phyloP scores from a whole-genome alignment of 2,888 invertebrate species.

The Leptinotarsa haldemani region DNA sequence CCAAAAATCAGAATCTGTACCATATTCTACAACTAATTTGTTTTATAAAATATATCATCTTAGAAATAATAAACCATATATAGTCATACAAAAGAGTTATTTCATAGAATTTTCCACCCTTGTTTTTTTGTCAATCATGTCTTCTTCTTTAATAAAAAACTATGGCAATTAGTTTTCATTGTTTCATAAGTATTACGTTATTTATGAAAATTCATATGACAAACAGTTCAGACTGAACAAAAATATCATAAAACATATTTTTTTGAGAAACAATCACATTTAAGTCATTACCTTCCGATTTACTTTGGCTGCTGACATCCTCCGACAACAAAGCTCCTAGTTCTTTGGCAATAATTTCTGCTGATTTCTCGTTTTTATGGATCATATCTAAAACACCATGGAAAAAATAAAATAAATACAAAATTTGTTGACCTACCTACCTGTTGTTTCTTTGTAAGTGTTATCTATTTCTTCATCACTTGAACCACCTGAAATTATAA shows the following conservation, averaged over 20 bases:
- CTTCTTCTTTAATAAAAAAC: no score
- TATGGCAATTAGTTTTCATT: no score
- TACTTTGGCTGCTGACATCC: background rate
- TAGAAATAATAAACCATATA: no score
- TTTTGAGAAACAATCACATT: background rate
- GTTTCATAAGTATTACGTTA: no score
- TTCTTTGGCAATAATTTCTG: slow-evolving; percentile 22
- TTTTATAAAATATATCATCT: background rate
- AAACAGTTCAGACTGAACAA: background rate
- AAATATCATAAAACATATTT: background rate
- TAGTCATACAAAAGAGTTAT: no score
- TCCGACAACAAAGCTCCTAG: background rate
- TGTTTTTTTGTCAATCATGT: no score
- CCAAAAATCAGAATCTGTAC: background rate
- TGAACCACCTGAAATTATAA: background rate
- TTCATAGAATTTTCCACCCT: no score
- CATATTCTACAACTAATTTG: background rate
- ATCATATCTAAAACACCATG: background rate
- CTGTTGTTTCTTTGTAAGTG: background rate
- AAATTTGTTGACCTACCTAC: background rate
- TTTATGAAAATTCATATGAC: no score
- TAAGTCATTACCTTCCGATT: background rate
- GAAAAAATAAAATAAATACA: background rate
- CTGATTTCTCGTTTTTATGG: slow-evolving; percentile 4
- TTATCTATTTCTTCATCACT: background rate